phyloP scores from a whole-genome alignment of 2,888 invertebrate species.

The Thecocarcelia acutangulata region DNA sequence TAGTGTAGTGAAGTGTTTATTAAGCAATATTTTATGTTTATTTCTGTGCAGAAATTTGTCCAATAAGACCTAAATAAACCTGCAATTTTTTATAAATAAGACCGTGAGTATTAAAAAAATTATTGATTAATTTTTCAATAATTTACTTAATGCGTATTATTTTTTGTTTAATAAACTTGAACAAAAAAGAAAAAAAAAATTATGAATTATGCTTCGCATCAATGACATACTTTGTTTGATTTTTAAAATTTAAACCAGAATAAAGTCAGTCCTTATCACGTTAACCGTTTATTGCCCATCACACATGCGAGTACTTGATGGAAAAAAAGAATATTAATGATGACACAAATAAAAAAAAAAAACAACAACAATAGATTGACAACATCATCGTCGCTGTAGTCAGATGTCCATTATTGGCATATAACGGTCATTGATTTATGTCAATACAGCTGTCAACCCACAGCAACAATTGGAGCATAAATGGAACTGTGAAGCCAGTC shows the following conservation, averaged over 20 bases:
- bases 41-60: too few species aligned
- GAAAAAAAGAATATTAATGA: conserved; percentile 32
- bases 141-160: too few species aligned
- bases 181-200: not conserved
- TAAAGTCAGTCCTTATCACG: conserved; percentile 60
- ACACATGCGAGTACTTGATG: conserved; percentile 35
- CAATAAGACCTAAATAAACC: too few species aligned
- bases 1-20: too few species aligned
- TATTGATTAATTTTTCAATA: too few species aligned
- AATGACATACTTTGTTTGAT: conserved; percentile 62
- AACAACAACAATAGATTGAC: conserved; percentile 57
- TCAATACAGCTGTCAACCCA: conserved; percentile 68
- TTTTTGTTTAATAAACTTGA: too few species aligned
- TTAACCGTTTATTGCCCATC: conserved; percentile 61
- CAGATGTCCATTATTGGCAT: conserved; percentile 62
- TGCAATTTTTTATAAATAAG: too few species aligned
- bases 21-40: too few species aligned
- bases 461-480: conserved; percentile 68
- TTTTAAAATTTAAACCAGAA: conserved; percentile 32
- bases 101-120: too few species aligned
- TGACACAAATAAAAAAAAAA: conserved; percentile 64
- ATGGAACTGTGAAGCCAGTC: conserved; percentile 57
- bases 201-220: conserved; percentile 41
- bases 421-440: conserved; percentile 69
- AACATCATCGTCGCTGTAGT: conserved; percentile 53